phyloP scores from a whole-genome alignment of 2,113 vertebrate genomes.

The Trinectes maculatus region DNA sequence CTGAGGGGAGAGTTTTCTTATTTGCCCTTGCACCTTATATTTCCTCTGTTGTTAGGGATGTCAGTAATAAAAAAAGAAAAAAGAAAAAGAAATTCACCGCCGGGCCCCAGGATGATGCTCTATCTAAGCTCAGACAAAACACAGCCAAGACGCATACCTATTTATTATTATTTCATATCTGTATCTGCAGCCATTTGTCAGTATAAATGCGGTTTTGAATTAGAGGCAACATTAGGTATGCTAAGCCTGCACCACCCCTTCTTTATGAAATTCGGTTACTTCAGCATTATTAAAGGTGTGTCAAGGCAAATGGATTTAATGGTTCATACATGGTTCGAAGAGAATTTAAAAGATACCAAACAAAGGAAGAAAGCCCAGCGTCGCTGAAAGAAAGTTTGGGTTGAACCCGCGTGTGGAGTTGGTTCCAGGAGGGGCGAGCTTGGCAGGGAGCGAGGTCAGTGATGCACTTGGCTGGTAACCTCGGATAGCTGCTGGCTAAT shows the following conservation, averaged over 20 bases:
- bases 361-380: constrained; percentile 1
- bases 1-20: constrained; percentile 39
- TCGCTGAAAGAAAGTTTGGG: constrained; percentile 39
- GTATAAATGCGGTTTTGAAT: constrained; percentile 52
- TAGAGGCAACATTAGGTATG: constrained; percentile 42
- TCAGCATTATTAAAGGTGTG: constrained; percentile 57
- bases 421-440: constrained; percentile 40
- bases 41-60: constrained; percentile 32
- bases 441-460: constrained; percentile 61
- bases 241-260: constrained; percentile 28
- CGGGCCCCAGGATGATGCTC: constrained; percentile 24
- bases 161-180: constrained; percentile 56
- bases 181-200: constrained; percentile 56
- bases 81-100: constrained; percentile 9
- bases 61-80: constrained; percentile 17
- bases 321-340: constrained; percentile 13
- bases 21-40: constrained; percentile 50
- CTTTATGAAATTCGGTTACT: constrained; percentile 48
- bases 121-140: constrained; percentile 16
- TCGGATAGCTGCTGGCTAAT: constrained; percentile 78
- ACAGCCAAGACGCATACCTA: constrained; percentile 2
- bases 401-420: constrained; percentile 3
- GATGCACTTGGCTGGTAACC: constrained; percentile 72
- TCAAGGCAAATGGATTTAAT: constrained; percentile 31
- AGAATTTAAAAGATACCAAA: constrained; percentile 16